Base-by-base conservation (phyloP, 2,113 vertebrate genomes). In the Plotosus lineatus region DNA sequence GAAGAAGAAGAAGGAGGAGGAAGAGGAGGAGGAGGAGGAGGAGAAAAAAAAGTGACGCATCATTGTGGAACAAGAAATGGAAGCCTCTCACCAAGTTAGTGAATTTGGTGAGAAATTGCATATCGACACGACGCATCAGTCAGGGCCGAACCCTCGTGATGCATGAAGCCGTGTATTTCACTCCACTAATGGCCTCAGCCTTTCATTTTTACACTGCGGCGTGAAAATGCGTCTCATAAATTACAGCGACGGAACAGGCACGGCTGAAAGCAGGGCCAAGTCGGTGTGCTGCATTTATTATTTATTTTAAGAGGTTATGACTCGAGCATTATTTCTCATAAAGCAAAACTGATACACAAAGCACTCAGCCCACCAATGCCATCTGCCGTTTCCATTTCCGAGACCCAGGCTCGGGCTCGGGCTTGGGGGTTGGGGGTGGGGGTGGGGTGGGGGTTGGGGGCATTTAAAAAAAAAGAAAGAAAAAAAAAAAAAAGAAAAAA, bases 311-410 rank as follows among this genome's bases (percentile, higher is more conserved):
- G 31, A 63, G 55, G 44, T 78, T 63, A 38, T 44, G 58, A 65
- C 38, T 33, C 36, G 21, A 48, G 69, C 73, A 40, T 42, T 72
- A 73, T 77, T 61, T 44, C 55, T 40, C 69, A 6, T 73, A 46
- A 38, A 3, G 66, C 17, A n/a, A 79, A 81, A 72, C 33, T 26
- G 44, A 76, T 42, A 55, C 56, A 53, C 50, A 71, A 21, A 48
- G 56, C 75, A 44, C 40, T 80, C 58, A 66, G 76, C 82, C 82
- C 73, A 77, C 73, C 33, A 15, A 75, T 63, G 72, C 77, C 77
- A 58, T 80, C 50, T 69, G 75, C 50, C 46, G 72, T 80, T 75
- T 51, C 72, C 73, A 80, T 76, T 84, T 31, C 15, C 17, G 4
- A 21, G 17, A 50, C 65, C 42, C 38, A 10, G 10, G 10, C 38